Percentiles rank a stretch among this genome's conserved stretches.
phyloP scores from a whole-genome alignment of 2,113 vertebrate genomes.

The Progne subis region DNA sequence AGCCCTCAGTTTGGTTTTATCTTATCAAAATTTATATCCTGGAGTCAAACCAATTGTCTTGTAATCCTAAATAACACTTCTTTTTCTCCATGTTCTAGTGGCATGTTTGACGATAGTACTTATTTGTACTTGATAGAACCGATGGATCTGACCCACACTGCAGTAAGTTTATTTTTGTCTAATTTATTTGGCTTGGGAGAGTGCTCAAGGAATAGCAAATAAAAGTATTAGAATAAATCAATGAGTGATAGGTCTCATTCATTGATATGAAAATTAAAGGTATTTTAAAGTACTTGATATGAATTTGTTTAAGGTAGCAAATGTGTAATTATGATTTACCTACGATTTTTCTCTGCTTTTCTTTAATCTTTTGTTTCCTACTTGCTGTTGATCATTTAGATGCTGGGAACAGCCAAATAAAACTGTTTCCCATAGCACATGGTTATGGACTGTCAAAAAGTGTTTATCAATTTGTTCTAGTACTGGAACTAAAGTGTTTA shows the following conservation, averaged over 20 bases:
- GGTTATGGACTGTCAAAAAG: background rate
- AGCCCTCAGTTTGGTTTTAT: background rate
- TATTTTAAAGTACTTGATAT: background rate
- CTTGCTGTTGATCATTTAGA: background rate
- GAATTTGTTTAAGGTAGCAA: background rate
- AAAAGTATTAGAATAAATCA: background rate
- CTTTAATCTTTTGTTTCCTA: background rate
- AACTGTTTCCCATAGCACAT: background rate
- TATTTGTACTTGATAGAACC: constrained; percentile 92
- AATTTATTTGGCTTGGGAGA: background rate
- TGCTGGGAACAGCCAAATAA: background rate
- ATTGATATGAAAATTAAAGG: background rate
- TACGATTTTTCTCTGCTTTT: background rate
- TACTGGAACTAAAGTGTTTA: background rate
- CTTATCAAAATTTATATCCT: background rate
- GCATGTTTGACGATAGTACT: constrained; percentile 92
- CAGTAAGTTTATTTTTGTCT: constrained; percentile 79
- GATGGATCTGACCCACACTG: constrained; percentile 80
- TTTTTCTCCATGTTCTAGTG: constrained; percentile 75
- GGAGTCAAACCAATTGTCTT: background rate
- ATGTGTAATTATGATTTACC: background rate
- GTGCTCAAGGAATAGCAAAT: background rate
- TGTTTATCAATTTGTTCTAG: background rate
- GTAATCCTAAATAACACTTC: background rate
- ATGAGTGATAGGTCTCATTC: background rate